Base-by-base conservation (phyloP, 1,140 invertebrate genomes). In the Diachasmimorpha longicaudata region DNA sequence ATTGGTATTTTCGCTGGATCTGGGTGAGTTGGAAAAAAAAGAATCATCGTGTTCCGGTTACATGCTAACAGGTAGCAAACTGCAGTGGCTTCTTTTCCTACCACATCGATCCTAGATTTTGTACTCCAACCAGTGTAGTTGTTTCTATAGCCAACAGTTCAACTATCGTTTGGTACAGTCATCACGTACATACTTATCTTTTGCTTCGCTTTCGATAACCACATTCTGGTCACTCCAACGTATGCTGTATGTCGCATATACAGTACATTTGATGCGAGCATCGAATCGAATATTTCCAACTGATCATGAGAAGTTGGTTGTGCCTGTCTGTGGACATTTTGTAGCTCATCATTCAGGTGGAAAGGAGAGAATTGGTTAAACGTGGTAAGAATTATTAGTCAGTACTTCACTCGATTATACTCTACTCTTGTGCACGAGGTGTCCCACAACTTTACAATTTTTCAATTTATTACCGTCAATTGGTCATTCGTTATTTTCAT, bases 171-270 rank as follows among this genome's bases (percentile, higher is more conserved):
- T 37, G 42, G 75, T 77, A 77, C 75, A 72, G 55, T 69, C 70
- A 77, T 77, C 75, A 77, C 75, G 75, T 77, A 68, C 58, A 52
- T 63, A 77, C 70, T 77, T 72, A 77, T 77, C 75, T 77, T 77
- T 77, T 31, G 70, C 58, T 73, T 72, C 75, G 63, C 75, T 77
- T 72, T 77, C 75, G 75, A 73, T 74, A 74, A 68, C 72, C 75
- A 73, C 70, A 77, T 77, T 77, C 70, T 73, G 44, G 68, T 72
- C 36, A 52, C 70, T 67, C 21, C 31, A 39, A 21, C 58, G 70
- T 72, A 77, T 72, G 72, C 70, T 67, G 48, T 76, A 76, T 16
- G 31, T 23, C 31, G 70, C 70, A 58, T 72, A 72, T 46, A 58
- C 37, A 19, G 42, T 23, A 73, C 72, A 42, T 21, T 63, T 44